Base-by-base conservation (phyloP, 2,113 vertebrate species). In the Hystrix cristata region DNA sequence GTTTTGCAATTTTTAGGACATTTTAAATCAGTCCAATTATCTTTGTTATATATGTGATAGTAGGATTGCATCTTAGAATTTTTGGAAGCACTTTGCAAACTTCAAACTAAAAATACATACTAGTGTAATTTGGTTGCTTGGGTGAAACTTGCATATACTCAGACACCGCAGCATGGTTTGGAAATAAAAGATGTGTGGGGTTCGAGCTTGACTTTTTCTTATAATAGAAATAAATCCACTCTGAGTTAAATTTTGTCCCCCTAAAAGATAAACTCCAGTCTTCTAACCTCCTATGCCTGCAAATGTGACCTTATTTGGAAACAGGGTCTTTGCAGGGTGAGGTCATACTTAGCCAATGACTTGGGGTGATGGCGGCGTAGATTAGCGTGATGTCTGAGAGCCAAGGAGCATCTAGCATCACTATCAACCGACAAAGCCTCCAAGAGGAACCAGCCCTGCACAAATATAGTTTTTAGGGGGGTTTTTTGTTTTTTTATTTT, bases 261-360 rank as follows among this genome's bases (percentile, higher is more conserved):
- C n/a, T 12, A 46, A 64, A 86, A 86, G 62, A 7, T 71, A 87
- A 4, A 12, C n/a, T 86, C 74, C 69, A 23, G 4, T 38, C 86
- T 76, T 76, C 27, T 80, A 76, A 84, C 76, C 48, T 65, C 4
- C 21, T 9, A 67, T 78, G 60, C 53, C 55, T 95, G 21, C 83
- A 64, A 48, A 74, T 62, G 48, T 48, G 71, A 85, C 59, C 48
- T 93, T 78, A 71, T 81, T 94, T 74, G 87, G 62, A 85, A 92
- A 78, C 55, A 69, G n/a, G 21, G 25, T 69, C 64, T 94, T 95
- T 69, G 43, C n/a, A 74, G 53, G 10, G 71, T 31, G n/a, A 87
- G 43, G 69, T 76, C 27, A 21, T 71, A 59, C 64, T 69, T 72
- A 79, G 34, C 59, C 11, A 86, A 1, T 62, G 55, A 59, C 65